Evolutionary conservation across 30 jellyfish, hydroid and myxozoan species (phyloP).

Genomic region (Aurelia sp.): DNA sequence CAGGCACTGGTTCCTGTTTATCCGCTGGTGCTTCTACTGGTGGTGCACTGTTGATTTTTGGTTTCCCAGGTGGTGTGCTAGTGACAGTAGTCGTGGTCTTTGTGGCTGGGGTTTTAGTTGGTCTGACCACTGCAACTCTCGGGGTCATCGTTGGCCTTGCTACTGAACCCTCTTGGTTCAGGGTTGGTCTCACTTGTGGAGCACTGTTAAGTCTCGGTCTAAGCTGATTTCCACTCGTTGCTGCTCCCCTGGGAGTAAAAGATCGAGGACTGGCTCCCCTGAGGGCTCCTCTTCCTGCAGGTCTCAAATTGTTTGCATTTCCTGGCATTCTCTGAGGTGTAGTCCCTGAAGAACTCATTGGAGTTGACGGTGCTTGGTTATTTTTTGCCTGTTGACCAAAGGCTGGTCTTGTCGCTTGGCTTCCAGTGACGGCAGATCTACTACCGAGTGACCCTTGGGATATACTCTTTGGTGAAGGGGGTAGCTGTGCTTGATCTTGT

Average conservation of each 20-base stretch:
- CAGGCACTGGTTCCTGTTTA: background rate
- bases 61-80: background rate
- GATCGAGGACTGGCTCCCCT: background rate
- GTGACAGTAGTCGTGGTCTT: background rate
- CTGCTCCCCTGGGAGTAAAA: background rate
- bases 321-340: background rate
- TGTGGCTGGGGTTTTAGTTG: too few species aligned
- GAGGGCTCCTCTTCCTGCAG: background rate
- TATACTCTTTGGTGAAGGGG: background rate
- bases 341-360: background rate
- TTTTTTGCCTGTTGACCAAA: background rate
- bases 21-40: conserved; percentile 13
- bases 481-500: background rate
- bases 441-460: background rate
- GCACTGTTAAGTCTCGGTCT: conserved; percentile 11
- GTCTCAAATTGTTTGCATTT: background rate
- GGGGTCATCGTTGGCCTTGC: background rate
- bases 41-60: conserved; percentile 59
- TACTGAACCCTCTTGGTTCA: background rate
- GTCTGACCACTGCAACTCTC: too few species aligned
- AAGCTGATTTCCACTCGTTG: background rate
- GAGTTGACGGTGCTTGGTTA: background rate
- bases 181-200: conserved; percentile 17
- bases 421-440: background rate
- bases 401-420: background rate